phyloP scores from a whole-genome alignment of 2,113 vertebrate species.

The Suncus etruscus region DNA sequence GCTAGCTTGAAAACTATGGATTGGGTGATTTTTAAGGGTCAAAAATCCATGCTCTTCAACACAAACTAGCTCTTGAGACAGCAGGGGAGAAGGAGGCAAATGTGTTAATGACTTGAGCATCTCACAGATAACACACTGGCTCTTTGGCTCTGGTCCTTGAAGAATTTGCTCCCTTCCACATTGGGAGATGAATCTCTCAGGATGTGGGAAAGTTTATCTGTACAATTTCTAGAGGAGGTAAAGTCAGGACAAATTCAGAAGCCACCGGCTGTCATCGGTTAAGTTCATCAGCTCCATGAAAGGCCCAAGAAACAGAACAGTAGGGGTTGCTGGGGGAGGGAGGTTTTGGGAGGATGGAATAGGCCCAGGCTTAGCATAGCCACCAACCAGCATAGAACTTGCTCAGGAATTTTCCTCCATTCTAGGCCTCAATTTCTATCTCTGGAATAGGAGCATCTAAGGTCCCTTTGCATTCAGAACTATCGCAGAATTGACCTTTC shows the following conservation, averaged over 20 bases:
- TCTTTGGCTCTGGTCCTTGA: conserved; percentile 17
- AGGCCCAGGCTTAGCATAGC: neutral
- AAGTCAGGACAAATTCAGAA: conserved; percentile 4
- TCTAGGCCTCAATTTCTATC: too few relatives aligned
- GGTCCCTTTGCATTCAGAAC: too few relatives aligned
- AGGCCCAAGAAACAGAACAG: neutral
- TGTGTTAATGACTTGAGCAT: neutral
- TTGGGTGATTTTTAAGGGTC: conserved; percentile 2
- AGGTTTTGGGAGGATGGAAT: neutral
- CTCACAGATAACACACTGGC: too few relatives aligned
- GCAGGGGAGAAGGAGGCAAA: neutral
- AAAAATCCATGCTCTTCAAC: neutral
- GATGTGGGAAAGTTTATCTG: neutral
- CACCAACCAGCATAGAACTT: neutral
- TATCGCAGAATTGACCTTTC: too few relatives aligned
- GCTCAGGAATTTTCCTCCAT: neutral
- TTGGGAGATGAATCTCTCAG: conserved; percentile 1
- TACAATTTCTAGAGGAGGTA: neutral
- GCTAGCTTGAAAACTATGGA: neutral
- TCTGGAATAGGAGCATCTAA: too few relatives aligned
- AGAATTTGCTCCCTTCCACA: neutral
- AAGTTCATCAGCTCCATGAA: neutral
- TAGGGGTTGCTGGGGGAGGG: too few relatives aligned
- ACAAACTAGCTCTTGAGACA: neutral
- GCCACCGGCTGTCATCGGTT: neutral